These are phyloP conservation scores for Plusia festucae DNA, from an alignment of 2,888 invertebrate species.

Conservation along the genomic window DNA sequence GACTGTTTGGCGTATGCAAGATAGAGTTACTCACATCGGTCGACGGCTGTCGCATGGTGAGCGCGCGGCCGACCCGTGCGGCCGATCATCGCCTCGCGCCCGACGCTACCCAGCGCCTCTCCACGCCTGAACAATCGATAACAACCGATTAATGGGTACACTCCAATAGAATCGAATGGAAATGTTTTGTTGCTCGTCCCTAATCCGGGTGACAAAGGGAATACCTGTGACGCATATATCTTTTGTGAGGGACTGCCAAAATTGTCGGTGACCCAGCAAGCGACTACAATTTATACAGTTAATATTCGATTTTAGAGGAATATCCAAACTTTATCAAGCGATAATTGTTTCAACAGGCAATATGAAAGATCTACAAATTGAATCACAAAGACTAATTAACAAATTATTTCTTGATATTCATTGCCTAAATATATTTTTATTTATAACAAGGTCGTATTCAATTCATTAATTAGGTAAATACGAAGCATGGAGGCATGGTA, in stretches of 20 bases:
- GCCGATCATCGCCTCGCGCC: constrained; percentile 83
- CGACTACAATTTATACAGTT: neutral
- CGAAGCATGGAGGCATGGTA: constrained; percentile 45
- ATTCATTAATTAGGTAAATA: constrained; percentile 39
- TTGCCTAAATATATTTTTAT: neutral
- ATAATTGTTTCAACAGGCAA: too few species aligned
- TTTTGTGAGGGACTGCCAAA: neutral
- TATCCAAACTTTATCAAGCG: neutral
- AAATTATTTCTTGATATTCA: neutral
- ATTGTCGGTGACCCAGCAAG: neutral
- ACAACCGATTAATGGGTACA: constrained; percentile 28
- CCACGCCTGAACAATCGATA: constrained; percentile 68
- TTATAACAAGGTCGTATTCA: constrained; percentile 8
- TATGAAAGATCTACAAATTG: neutral
- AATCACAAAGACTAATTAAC: neutral
- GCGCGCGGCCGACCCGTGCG: constrained; percentile 83
- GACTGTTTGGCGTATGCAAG: neutral
- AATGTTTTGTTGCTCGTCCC: neutral
- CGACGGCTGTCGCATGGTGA: constrained; percentile 86
- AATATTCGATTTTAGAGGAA: neutral
- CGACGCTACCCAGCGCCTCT: constrained; percentile 76
- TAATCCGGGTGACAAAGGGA: neutral
- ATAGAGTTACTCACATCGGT: constrained; percentile 80
- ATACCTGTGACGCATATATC: neutral
- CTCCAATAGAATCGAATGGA: constrained; percentile 9